phyloP scores from a whole-genome alignment of 2,797 vertebrate genomes.

The Harpagifer antarcticus region DNA sequence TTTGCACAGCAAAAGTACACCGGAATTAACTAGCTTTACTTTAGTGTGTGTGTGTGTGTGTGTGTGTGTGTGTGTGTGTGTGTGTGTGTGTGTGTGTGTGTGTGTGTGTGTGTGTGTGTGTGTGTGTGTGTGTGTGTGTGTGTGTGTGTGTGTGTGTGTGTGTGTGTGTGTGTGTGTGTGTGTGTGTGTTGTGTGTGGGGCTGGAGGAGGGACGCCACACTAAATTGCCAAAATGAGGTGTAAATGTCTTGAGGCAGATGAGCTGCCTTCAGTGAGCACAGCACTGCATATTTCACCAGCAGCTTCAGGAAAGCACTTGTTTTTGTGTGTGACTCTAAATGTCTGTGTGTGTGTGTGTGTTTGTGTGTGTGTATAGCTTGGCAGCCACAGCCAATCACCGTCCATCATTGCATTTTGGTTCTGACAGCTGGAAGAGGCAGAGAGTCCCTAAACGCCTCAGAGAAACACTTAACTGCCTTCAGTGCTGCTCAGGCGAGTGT shows the following conservation, averaged over 20 bases:
- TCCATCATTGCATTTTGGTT: slow-evolving; percentile 73
- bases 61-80: slow-evolving; percentile 1
- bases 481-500: slow-evolving; percentile 35
- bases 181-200: slow-evolving; percentile 13
- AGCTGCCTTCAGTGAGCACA: slow-evolving; percentile 64
- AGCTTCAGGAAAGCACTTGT: slow-evolving; percentile 49
- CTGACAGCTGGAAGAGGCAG: slow-evolving; percentile 75
- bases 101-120: neutral
- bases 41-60: slow-evolving; percentile 31
- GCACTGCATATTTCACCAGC: slow-evolving; percentile 66
- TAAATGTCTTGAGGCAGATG: slow-evolving; percentile 77
- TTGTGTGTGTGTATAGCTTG: slow-evolving; percentile 26
- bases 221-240: slow-evolving; percentile 76
- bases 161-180: slow-evolving; percentile 26
- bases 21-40: slow-evolving; percentile 57
- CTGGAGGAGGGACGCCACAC: slow-evolving; percentile 60
- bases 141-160: slow-evolving; percentile 21
- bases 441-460: slow-evolving; percentile 72
- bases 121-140: slow-evolving; percentile 1
- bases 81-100: slow-evolving; percentile 18
- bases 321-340: slow-evolving; percentile 18
- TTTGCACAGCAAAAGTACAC: slow-evolving; percentile 37
- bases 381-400: slow-evolving; percentile 71
- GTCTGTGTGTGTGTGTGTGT: slow-evolving; percentile 22
- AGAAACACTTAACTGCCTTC: slow-evolving; percentile 68